Conservation (phyloP, 1,140 invertebrate genomes). For the Drosophila orosa region DNA sequence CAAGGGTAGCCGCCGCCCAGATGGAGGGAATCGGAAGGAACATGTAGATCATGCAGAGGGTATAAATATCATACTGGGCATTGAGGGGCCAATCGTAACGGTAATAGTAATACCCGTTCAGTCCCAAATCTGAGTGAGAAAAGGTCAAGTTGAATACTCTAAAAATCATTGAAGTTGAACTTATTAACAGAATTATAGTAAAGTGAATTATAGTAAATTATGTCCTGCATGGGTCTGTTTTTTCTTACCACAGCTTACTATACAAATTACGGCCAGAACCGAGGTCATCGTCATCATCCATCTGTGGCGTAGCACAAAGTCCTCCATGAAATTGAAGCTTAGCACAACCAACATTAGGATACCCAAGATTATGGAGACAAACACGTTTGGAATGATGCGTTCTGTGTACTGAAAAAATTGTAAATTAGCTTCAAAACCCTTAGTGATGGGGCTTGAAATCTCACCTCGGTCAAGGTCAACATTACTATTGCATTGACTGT, state of each 20-base stretch:
- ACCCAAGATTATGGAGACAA: background rate
- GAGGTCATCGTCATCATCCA: constrained; percentile 85
- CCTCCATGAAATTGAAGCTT: constrained; percentile 84
- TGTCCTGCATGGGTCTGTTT: background rate
- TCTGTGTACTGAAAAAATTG: constrained; percentile 12
- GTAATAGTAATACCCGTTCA: constrained; percentile 85
- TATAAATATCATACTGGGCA: constrained; percentile 88
- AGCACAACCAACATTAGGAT: constrained; percentile 77
- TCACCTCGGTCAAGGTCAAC: constrained; percentile 3
- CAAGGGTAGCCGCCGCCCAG: constrained; percentile 87
- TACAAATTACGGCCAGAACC: constrained; percentile 67
- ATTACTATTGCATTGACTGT: background rate
- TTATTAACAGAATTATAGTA: too few species aligned
- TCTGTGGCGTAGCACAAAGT: constrained; percentile 75
- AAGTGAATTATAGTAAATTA: too few species aligned
- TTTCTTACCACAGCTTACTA: constrained; percentile 55
- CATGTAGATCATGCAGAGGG: constrained; percentile 90
- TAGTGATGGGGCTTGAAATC: background rate
- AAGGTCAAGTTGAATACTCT: background rate
- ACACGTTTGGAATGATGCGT: background rate
- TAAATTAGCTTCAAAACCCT: background rate
- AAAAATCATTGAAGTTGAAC: too few species aligned
- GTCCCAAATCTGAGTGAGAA: constrained; percentile 84
- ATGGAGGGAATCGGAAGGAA: constrained; percentile 90
- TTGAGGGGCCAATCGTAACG: constrained; percentile 77